Conservation (phyloP, 92 coral and sea anemone genomes). For the Porites rus region DNA sequence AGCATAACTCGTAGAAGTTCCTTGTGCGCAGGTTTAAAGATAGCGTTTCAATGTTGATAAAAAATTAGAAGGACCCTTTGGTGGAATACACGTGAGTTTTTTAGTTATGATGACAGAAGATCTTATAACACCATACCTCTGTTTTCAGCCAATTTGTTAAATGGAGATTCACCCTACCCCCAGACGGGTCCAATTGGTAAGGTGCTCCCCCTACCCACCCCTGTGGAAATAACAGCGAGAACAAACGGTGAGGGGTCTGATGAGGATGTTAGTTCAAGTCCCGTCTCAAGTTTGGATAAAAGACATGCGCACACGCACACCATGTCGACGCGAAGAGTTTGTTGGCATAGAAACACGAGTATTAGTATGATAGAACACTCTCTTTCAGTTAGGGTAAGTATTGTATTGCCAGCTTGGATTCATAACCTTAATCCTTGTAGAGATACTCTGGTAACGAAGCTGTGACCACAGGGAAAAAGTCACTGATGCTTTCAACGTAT, state of each 20-base stretch:
- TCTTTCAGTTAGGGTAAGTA: conserved; percentile 93
- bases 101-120: too few species aligned
- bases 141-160: conserved; percentile 45
- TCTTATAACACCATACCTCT: too few species aligned
- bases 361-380: conserved; percentile 95
- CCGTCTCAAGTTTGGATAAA: conserved; percentile 89
- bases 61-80: too few species aligned
- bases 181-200: conserved; percentile 69
- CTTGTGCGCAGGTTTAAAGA: too few species aligned
- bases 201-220: conserved; percentile 87
- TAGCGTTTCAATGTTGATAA: too few species aligned
- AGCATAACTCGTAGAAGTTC: too few species aligned
- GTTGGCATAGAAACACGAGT: conserved; percentile 99
- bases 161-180: conserved; percentile 78
- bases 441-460: background rate
- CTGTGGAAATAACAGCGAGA: conserved; percentile 75
- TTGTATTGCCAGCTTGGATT: background rate
- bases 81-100: background rate
- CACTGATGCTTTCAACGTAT: background rate
- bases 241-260: conserved; percentile 83
- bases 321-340: conserved; percentile 97
- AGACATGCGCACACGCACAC: conserved; percentile 99
- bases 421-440: too few species aligned
- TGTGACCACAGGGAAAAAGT: background rate
- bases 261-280: conserved; percentile 82